Base-by-base conservation (phyloP, 2,888 invertebrate genomes). In the Stictocephala bisonia region DNA sequence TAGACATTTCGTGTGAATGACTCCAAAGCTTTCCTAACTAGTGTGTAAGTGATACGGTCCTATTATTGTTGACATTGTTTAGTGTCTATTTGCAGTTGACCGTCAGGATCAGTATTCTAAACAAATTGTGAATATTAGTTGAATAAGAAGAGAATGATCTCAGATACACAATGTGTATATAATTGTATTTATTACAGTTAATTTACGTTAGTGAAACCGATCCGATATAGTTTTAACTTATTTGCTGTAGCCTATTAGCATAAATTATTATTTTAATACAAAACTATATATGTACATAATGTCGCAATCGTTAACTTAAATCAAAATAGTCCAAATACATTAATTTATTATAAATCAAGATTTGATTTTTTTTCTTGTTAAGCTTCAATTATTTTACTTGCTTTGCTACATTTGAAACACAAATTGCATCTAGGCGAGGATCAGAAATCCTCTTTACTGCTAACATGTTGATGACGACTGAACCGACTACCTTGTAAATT, bases 11-110 rank as follows among this genome's bases (percentile, higher is more conserved):
- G 60, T 60, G 44, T 44, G 60, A 29, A 60, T 58, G 7, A 60
- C 40, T 60, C 60, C 40, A 31, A 60, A 44, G 44, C 26, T 64
- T 64, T 64, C 64, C 64, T 64, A 64, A 64, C 64, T 64, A 64
- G 64, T 44, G 64, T 64, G 44, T 64, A 64, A 64, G 64, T 44
- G 41, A 24, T 44, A 18, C 40, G 64, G 44, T 64, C 64, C 64
- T 64, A 44, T 64, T n/a, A 9, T 64, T 64, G 64, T 64, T 64
- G 44, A 64, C 24, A 13, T 44, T 13, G 24, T 64, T 60, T 35
- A 41, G 64, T 44, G 27, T 64, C 27, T 64, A 64, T 64, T n/a
- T 40, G 4, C 3, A 11, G 44, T 64, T 64, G 64, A 44, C 13
- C 29, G 56, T 31, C 31, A 29, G 29, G 56, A 44, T 64, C 44